These are phyloP conservation scores for Archips crataeganus DNA, from an alignment of 2,888 invertebrate species.

Conservation along the genomic window DNA sequence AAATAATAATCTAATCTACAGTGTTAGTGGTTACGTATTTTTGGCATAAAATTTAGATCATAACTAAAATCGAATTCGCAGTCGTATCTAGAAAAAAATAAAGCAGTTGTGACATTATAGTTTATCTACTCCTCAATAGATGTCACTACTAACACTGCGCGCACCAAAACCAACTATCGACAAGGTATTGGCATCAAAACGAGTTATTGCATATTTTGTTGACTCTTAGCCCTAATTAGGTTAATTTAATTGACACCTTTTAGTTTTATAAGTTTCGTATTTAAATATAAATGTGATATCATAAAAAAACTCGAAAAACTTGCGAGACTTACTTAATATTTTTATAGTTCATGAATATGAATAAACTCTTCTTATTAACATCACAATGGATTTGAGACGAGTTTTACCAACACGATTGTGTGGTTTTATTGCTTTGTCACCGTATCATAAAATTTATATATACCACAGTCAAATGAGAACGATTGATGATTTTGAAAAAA, in stretches of 20 bases:
- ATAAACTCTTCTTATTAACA: constrained; percentile 37
- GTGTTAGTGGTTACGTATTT: too few species aligned
- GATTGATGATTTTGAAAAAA: too few species aligned
- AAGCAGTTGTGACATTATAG: background rate
- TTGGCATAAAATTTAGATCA: too few species aligned
- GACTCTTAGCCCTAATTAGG: constrained; percentile 20
- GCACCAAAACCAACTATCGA: constrained; percentile 36
- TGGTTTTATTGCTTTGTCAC: constrained; percentile 30
- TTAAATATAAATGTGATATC: constrained; percentile 31
- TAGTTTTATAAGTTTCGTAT: constrained; percentile 32
- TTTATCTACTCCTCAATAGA: constrained; percentile 63
- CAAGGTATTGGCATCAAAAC: background rate
- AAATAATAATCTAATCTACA: too few species aligned
- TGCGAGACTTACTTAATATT: constrained; percentile 36
- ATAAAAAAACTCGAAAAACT: constrained; percentile 28
- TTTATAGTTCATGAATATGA: constrained; percentile 28
- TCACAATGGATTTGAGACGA: constrained; percentile 37
- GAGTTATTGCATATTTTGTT: constrained; percentile 8
- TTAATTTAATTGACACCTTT: constrained; percentile 35
- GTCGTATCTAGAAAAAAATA: too few species aligned
- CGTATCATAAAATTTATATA: constrained; percentile 15
- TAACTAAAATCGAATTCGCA: too few species aligned
- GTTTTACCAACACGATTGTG: constrained; percentile 31
- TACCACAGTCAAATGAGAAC: constrained; percentile 3
- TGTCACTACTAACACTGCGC: constrained; percentile 56